Base-by-base conservation (phyloP, 2,797 vertebrate genomes). In the Channa striata region DNA sequence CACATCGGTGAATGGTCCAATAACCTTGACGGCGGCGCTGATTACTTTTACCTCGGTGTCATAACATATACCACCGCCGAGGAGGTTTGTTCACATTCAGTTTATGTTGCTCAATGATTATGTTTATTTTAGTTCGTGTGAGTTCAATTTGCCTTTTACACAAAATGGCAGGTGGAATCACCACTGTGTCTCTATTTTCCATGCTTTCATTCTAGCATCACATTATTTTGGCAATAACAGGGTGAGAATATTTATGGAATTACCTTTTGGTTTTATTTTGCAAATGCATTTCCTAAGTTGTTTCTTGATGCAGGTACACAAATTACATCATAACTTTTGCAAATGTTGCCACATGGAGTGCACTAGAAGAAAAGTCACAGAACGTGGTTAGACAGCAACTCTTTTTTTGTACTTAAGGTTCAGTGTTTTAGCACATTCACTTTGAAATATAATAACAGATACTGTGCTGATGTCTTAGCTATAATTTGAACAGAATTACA, bases 41-140 rank as follows among this genome's bases (percentile, higher is more conserved):
- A 84, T 78, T 84, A 78, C 84, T 86, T 84, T 81, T 72, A 69
- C 65, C 47, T 43, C n/a, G 53, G 59, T 72, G 72, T 79, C 77
- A 58, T 30, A 77, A 81, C 50, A 42, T 17, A 71, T 66, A 58
- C 33, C 16, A 52, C 20, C 5, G 43, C 62, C 25, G 60, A 40
- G 56, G 53, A 57, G 59, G 51, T 70, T 37, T 75, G 59, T 74
- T 66, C 63, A 63, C 44, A 63, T 80, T 77, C 65, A 54, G 9
- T 74, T 80, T 66, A 19, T 68, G 70, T 39, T 72, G 12, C 57
- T 39, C 21, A 7, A 56, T 79, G 54, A 78, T 74, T 49, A 53
- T 36, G 56, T 75, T 69, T 80, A 30, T 74, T 78, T 63, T 46
- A 47, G 25, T 49, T 36, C 54, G 48, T 78, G 25, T 13, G 4